Evolutionary conservation across 2,113 vertebrate genomes (phyloP).

Genomic region (Reinhardtius hippoglossoides): DNA sequence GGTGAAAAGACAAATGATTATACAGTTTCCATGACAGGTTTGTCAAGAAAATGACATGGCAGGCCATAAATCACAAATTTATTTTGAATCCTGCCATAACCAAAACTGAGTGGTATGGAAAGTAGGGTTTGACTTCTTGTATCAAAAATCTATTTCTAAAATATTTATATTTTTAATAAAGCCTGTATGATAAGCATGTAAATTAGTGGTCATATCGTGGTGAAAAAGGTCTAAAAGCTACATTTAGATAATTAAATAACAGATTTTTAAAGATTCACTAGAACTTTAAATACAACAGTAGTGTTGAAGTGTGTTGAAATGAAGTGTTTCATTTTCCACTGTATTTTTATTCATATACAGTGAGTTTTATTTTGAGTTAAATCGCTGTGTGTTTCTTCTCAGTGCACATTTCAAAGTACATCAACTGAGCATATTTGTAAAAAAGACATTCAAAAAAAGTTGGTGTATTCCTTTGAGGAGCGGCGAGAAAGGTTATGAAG

Average conservation of each 20-base stretch:
- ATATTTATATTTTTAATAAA: conserved; percentile 9
- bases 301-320: no score
- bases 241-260: background rate
- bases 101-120: conserved; percentile 13
- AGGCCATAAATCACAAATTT: conserved; percentile 12
- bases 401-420: background rate
- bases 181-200: background rate
- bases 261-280: background rate
- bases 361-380: background rate
- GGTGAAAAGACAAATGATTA: conserved; percentile 40
- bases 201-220: background rate
- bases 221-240: background rate
- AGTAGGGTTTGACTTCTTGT: background rate
- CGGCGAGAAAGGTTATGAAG: conserved; percentile 1
- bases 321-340: background rate
- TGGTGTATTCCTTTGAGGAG: conserved; percentile 9
- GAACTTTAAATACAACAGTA: background rate
- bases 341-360: background rate
- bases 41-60: conserved; percentile 43
- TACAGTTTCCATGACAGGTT: conserved; percentile 57
- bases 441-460: background rate
- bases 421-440: background rate
- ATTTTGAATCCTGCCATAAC: conserved; percentile 18
- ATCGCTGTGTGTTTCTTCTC: background rate
- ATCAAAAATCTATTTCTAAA: background rate